Conservation (phyloP, 2,888 invertebrate genomes). For the Hemaris fuciformis region DNA sequence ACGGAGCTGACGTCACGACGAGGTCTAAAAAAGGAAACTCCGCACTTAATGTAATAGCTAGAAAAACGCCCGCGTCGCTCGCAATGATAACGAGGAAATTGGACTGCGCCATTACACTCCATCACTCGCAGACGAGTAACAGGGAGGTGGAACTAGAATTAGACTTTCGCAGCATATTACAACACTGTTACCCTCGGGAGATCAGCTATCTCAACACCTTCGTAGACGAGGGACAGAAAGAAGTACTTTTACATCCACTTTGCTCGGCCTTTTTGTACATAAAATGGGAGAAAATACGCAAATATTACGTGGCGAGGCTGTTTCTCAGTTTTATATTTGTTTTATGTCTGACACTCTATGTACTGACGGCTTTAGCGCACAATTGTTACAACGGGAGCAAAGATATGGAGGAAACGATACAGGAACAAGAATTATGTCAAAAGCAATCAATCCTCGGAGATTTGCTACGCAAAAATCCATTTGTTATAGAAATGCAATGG, state of each 20-base stretch:
- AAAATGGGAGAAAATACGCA: conserved; percentile 94
- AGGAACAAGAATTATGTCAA: conserved; percentile 88
- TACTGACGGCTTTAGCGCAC: conserved; percentile 90
- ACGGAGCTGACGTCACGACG: conserved; percentile 94
- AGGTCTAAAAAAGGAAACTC: conserved; percentile 93
- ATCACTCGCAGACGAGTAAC: conserved; percentile 89
- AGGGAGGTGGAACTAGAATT: conserved; percentile 91
- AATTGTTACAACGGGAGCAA: conserved; percentile 92
- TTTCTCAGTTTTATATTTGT: conserved; percentile 91
- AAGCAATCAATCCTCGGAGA: conserved; percentile 90
- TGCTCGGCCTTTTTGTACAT: conserved; percentile 93
- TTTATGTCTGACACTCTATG: conserved; percentile 89
- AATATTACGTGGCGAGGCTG: conserved; percentile 91
- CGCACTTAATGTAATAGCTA: conserved; percentile 90
- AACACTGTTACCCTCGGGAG: conserved; percentile 91
- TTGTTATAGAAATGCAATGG: conserved; percentile 91
- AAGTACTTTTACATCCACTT: conserved; percentile 91
- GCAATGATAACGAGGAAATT: conserved; percentile 91
- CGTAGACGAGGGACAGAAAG: conserved; percentile 94
- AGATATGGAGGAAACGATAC: conserved; percentile 86
- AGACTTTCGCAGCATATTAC: conserved; percentile 90
- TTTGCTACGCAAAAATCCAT: conserved; percentile 87
- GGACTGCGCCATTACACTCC: conserved; percentile 89
- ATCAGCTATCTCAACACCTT: conserved; percentile 93
- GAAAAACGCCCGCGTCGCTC: conserved; percentile 92